Evolutionary conservation across 1,140 invertebrate genomes (phyloP).

Genomic region (Alviniconcha marisindica): DNA sequence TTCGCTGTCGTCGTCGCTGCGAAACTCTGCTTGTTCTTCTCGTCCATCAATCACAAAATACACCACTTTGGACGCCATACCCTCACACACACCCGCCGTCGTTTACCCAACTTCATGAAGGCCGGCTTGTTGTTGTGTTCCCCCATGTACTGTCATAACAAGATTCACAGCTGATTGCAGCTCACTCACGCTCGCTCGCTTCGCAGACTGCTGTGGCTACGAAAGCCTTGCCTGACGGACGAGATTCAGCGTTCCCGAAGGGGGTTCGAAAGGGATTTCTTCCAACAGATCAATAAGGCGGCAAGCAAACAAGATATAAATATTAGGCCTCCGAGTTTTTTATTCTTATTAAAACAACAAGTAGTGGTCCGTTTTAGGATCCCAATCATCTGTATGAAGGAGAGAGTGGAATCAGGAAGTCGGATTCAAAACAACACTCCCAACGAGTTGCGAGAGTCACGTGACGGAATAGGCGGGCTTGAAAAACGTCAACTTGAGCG

Average conservation of each 20-base stretch:
- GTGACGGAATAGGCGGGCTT: too few relatives aligned
- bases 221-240: constrained; percentile 32
- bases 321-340: too few relatives aligned
- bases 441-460: too few relatives aligned
- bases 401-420: too few relatives aligned
- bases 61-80: constrained; percentile 65
- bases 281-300: too few relatives aligned
- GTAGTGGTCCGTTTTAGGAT: too few relatives aligned
- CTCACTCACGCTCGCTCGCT: constrained; percentile 33
- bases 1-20: constrained; percentile 60
- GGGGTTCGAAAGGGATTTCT: background rate
- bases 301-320: too few relatives aligned
- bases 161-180: constrained; percentile 28
- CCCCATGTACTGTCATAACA: constrained; percentile 40
- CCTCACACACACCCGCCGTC: constrained; percentile 34
- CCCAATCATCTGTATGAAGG: too few relatives aligned
- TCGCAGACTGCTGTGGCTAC: background rate
- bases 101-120: constrained; percentile 45
- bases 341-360: too few relatives aligned
- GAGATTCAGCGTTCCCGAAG: constrained; percentile 9
- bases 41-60: constrained; percentile 64
- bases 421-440: too few relatives aligned
- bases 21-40: constrained; percentile 66
- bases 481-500: too few relatives aligned
- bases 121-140: constrained; percentile 32